Base-by-base conservation (phyloP, 2,888 invertebrate species). In the Octodonta nipae region DNA sequence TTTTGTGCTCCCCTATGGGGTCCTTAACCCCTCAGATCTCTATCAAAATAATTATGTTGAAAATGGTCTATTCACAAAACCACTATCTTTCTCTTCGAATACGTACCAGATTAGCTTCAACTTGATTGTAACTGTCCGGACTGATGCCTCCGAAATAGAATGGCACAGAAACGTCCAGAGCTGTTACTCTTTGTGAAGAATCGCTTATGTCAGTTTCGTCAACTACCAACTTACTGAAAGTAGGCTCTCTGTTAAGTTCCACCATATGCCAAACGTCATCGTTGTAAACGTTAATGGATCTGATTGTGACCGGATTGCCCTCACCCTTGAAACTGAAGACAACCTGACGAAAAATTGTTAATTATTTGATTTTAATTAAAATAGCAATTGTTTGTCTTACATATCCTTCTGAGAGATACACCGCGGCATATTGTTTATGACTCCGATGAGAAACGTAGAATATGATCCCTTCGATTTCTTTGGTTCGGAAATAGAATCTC, bases 81-180 rank as follows among this genome's bases (percentile, higher is more conserved):
- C n/a, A n/a, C n/a, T n/a, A n/a, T n/a, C n/a, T n/a, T n/a, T n/a
- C n/a, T n/a, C n/a, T n/a, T n/a, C n/a, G n/a, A 8, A 24, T 17
- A 36, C 43, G 42, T 38, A 47, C 47, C 26, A 49, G 28, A 34
- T 47, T 45, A 4, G 32, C 17, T 15, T 36, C 34, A 2, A 72
- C 67, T 15, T 60, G 61, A 17, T 55, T 55, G 7, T 57, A 55
- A 13, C 63, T 55, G 3, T 64, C 57, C 2, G 69, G 65, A 8
- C 68, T 62, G n/a, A 88, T 57, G 0, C 91, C 91, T 13, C 93
- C 92, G 30, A 89, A 68, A 57, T 75, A 88, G 52, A 78, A 77
- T 0, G 88, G 88, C 20, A 75, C 64, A 7, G 64, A 60, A 1
- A 87, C 67, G 30, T 74, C 69, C 27, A 46, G 31, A 20, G 30